Evolutionary conservation across 2,888 invertebrate species (phyloP), one percentile per base, ranked within the genome.

Genomic region (Drosophila prostipennis): DNA sequence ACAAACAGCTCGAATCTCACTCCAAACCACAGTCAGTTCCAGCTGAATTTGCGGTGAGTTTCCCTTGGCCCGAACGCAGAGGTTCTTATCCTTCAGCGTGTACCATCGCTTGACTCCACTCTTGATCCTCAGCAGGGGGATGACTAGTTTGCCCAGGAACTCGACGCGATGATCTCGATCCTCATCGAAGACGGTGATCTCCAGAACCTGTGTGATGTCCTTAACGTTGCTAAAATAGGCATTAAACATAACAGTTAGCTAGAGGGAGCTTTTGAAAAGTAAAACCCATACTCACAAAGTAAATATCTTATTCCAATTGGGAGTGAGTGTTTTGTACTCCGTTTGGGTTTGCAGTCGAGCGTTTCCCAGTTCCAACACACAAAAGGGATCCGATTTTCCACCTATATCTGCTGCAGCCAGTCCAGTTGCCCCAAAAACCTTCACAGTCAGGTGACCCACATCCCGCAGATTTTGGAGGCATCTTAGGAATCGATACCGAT

Each of bases 281-380:
- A 0, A 13, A n/a, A 29, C 5, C 2, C 0, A 10, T 14, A n/a
- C 96, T 94, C 93, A 98, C 97, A 99, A 99, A 46, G 98, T 98
- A 91, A 99, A 99, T 79, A 99, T 97, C 92, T 99, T 99, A 93
- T 98, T 98, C 99, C 99, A 99, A 77, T 96, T 97, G 0, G 99
- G 99, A 57, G 96, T 94, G 23, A 99, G 93, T 0, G 99, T 99
- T 92, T 99, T 99, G 92, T 99, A 99, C 92, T 99, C 99, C 0
- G 99, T 99, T 91, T 99, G 98, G 0, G 99, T 99, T 92, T 99
- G 99, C 37, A 99, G 93, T 54, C 99, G 94, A 1, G 98, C 95
- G 91, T 99, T 99, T 13, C 98, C 97, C 74, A 99, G 93, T 91
- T 99, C 99, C 19, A 99, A 92, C 0, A 99, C 99, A 92, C 98